A percentile compares a stretch with the other conserved stretches of the same genome.
phyloP scores from a whole-genome alignment of 2,113 vertebrate species.

The Drymodes brunneopygia region DNA sequence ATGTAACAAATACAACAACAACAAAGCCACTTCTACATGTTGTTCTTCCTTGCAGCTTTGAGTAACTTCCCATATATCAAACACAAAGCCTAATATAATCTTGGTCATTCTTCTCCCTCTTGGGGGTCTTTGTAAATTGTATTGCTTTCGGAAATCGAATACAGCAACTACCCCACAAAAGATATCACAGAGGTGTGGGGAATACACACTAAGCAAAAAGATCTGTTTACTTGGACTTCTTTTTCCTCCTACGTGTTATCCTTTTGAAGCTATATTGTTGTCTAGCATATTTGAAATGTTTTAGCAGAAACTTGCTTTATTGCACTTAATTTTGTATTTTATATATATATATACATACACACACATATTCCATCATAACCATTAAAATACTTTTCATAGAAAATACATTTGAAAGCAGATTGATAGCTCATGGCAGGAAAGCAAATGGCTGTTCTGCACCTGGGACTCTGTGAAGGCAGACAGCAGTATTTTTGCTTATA shows the following conservation, averaged over 20 bases:
- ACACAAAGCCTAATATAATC: constrained; percentile 39
- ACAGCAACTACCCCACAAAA: not conserved
- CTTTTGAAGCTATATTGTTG: not conserved
- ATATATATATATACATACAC: not conserved
- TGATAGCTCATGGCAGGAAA: not conserved
- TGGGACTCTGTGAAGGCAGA: not conserved
- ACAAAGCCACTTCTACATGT: constrained; percentile 27
- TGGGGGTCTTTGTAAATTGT: constrained; percentile 32
- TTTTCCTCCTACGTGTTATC: not conserved
- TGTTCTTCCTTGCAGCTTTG: constrained; percentile 38
- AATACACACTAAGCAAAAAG: not conserved
- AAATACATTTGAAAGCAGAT: not conserved
- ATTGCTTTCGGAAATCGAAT: constrained; percentile 7
- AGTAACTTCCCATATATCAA: constrained; percentile 53
- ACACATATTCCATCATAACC: not conserved
- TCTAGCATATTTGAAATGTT: not conserved
- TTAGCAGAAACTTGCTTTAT: not conserved
- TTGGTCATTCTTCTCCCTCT: not conserved
- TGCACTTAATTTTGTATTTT: not conserved
- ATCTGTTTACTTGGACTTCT: not conserved
- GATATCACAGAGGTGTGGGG: not conserved
- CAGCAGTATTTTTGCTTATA: not conserved
- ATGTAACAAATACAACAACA: constrained; percentile 45
- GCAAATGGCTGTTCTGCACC: not conserved
- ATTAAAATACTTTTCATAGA: not conserved